Percentiles rank a stretch among this genome's conserved stretches.
These are phyloP conservation scores for Dicrurus megarhynchus DNA, from an alignment of 2,113 vertebrate species.

Conservation along the genomic window DNA sequence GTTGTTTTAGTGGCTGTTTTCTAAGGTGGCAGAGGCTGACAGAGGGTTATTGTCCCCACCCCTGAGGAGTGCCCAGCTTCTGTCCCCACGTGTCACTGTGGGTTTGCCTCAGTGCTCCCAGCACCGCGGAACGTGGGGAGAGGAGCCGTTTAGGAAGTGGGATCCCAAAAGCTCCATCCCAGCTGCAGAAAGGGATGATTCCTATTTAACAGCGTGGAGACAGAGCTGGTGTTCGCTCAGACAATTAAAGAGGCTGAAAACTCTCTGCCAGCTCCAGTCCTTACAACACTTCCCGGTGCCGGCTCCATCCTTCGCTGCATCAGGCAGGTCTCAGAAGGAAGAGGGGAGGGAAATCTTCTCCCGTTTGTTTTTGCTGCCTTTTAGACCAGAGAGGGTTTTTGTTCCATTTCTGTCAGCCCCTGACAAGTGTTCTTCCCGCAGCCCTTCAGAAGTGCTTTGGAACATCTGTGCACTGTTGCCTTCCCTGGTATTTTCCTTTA, in stretches of 20 bases:
- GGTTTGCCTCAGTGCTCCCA: background rate
- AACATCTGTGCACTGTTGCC: background rate
- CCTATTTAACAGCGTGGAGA: fast-evolving
- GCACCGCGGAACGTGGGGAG: fast-evolving
- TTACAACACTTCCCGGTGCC: background rate
- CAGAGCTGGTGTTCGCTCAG: background rate
- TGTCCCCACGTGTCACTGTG: fast-evolving
- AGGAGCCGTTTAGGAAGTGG: background rate
- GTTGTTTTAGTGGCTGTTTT: background rate
- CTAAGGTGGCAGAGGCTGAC: fast-evolving
- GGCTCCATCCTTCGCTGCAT: background rate
- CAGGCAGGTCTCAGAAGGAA: background rate
- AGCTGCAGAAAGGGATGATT: background rate
- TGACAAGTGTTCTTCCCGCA: background rate
- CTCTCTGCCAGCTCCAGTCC: background rate
- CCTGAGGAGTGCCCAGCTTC: fast-evolving
- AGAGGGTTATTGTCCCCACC: background rate
- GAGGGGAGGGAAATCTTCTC: background rate
- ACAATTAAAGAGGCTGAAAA: background rate
- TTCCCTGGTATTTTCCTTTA: background rate
- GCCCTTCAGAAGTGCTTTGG: background rate
- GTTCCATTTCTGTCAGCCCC: background rate
- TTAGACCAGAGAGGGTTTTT: background rate
- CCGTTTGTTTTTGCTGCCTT: background rate
- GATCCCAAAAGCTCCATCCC: background rate